Conservation (phyloP, 2,113 vertebrate species). For the Nycticryphes semicollaris region DNA sequence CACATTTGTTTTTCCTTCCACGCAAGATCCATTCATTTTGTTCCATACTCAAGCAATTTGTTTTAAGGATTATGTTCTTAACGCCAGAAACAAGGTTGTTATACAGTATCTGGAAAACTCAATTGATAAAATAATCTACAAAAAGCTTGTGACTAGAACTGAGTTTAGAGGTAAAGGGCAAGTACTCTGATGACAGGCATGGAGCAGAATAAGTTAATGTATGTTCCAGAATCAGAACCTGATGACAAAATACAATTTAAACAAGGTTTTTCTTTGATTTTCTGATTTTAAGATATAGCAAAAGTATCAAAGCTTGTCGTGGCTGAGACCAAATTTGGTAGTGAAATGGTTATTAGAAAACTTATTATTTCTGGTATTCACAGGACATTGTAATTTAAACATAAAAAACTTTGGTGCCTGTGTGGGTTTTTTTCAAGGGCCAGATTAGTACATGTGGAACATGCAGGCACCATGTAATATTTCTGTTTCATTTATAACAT, state of each 20-base stretch:
- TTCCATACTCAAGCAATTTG: not conserved
- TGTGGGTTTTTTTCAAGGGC: not conserved
- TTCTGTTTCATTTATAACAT: constrained; percentile 9
- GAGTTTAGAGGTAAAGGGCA: not conserved
- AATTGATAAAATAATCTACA: not conserved
- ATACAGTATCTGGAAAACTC: not conserved
- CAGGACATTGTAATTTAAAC: not conserved
- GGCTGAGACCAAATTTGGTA: not conserved
- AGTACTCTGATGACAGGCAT: not conserved
- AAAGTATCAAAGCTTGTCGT: not conserved
- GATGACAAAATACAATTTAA: not conserved
- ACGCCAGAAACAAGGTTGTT: not conserved
- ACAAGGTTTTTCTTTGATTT: not conserved
- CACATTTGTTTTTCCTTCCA: not conserved
- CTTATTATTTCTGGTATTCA: not conserved
- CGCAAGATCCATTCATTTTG: not conserved
- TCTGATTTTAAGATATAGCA: not conserved
- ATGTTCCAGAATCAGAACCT: not conserved
- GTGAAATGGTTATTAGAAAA: not conserved
- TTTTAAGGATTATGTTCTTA: not conserved
- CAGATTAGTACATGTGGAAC: not conserved
- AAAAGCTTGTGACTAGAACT: not conserved
- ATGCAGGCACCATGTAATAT: not conserved
- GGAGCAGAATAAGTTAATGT: not conserved
- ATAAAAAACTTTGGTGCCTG: not conserved